A percentile compares a stretch with the other conserved stretches of the same genome.
These are phyloP conservation scores for Platysternon megacephalum DNA, from an alignment of 2,113 vertebrate genomes.

Conservation along the genomic window DNA sequence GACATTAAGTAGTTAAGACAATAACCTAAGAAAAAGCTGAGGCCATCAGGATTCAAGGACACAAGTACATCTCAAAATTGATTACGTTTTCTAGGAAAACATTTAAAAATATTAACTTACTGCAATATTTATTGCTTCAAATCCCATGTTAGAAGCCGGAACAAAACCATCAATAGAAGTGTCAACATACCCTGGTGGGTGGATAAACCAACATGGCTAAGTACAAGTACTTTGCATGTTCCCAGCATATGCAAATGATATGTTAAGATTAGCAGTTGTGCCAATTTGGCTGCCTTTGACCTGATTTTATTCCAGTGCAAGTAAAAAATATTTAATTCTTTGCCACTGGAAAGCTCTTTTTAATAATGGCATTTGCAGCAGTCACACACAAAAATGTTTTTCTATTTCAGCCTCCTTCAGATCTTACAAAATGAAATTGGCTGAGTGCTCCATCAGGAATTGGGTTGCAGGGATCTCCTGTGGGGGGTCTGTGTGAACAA, in stretches of 20 bases:
- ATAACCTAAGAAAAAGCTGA: background rate
- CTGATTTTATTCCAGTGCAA: background rate
- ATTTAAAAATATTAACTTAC: background rate
- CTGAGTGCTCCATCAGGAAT: accelerated
- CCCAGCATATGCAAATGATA: background rate
- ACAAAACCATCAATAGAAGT: background rate
- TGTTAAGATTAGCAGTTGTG: background rate
- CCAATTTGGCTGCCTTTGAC: background rate
- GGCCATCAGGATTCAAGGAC: background rate
- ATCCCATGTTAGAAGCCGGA: background rate
- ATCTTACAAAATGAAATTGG: background rate
- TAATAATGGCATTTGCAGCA: background rate
- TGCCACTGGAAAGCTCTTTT: background rate
- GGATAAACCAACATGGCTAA: background rate
- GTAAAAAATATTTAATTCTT: background rate
- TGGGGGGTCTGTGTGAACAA: background rate
- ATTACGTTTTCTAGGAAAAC: conserved; percentile 34
- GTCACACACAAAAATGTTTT: background rate
- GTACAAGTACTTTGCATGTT: background rate
- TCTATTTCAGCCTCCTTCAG: background rate
- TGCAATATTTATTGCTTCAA: background rate
- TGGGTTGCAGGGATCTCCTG: background rate
- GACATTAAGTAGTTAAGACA: background rate
- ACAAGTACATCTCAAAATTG: background rate
- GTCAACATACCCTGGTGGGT: accelerated